phyloP scores from a whole-genome alignment of 2,888 invertebrate genomes.

The Dioctria linearis region DNA sequence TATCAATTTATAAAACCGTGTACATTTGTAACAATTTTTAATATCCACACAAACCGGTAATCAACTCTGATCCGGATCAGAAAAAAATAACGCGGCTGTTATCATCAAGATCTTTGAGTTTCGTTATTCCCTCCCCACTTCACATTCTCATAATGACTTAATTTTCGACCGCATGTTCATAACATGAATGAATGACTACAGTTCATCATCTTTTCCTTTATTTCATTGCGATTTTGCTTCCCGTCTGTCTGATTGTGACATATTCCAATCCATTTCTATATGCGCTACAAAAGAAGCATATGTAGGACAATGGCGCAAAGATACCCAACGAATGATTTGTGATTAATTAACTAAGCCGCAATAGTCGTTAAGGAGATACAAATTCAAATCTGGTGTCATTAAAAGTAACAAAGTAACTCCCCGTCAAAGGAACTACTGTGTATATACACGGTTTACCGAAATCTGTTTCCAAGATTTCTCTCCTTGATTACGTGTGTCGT shows the following conservation, averaged over 20 bases:
- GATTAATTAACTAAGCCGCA: constrained; percentile 32
- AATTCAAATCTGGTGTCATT: constrained; percentile 33
- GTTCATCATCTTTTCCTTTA: not conserved
- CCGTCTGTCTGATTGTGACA: not conserved
- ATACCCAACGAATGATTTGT: constrained; percentile 4
- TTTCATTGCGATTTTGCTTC: constrained; percentile 12
- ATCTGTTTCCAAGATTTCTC: constrained; percentile 16
- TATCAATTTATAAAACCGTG: no score
- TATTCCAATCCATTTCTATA: constrained; percentile 32
- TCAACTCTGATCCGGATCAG: no score
- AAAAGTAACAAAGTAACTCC: constrained; percentile 38
- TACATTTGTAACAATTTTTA: no score
- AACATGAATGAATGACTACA: no score
- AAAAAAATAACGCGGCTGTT: no score
- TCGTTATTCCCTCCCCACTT: no score
- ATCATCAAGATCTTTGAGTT: no score
- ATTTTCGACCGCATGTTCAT: no score
- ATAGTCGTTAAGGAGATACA: constrained; percentile 24
- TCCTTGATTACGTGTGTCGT: not conserved
- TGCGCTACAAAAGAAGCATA: not conserved
- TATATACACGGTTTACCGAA: constrained; percentile 17
- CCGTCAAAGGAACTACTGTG: constrained; percentile 13
- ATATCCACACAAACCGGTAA: no score
- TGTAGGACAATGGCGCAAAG: constrained; percentile 4
- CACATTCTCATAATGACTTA: no score